A percentile compares a stretch with the other conserved stretches of the same genome.
Conservation (phyloP, 2,113 vertebrate genomes). For the Chloebia gouldiae region DNA sequence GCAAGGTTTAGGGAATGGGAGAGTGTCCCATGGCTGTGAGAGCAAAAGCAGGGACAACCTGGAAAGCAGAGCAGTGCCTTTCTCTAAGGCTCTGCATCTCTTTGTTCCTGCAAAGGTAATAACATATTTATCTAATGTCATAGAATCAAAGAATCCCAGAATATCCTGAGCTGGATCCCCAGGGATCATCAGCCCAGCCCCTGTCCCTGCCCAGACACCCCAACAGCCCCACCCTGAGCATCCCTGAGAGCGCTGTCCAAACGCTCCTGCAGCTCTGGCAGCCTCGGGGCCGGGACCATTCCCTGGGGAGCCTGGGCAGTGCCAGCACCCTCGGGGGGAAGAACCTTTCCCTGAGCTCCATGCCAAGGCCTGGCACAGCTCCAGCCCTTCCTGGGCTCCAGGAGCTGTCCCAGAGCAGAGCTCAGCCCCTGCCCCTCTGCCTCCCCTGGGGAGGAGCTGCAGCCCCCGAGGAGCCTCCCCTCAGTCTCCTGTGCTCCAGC, state of each 20-base stretch:
- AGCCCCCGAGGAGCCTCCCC: neutral
- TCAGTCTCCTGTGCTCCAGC: neutral
- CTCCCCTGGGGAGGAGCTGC: too few relatives aligned
- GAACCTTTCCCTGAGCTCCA: neutral
- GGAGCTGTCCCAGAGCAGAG: neutral
- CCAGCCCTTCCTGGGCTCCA: neutral
- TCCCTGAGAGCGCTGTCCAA: neutral
- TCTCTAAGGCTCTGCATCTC: neutral
- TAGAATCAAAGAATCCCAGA: neutral
- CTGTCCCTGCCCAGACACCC: neutral
- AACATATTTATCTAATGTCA: neutral
- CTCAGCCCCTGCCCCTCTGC: neutral
- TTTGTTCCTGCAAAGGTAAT: neutral
- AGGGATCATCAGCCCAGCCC: accelerated
- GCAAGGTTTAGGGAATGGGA: neutral
- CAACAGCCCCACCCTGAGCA: neutral
- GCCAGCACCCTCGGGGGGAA: neutral
- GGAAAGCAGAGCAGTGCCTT: neutral
- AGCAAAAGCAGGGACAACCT: neutral
- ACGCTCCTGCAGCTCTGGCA: neutral
- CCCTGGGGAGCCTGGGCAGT: neutral
- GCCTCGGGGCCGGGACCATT: neutral
- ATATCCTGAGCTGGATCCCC: neutral
- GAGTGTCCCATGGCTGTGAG: accelerated
- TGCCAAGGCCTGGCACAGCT: neutral